A percentile compares a stretch with the other conserved stretches of the same genome.
Evolutionary conservation across 2,888 invertebrate genomes (phyloP).

Genomic region (Apantesis nais): DNA sequence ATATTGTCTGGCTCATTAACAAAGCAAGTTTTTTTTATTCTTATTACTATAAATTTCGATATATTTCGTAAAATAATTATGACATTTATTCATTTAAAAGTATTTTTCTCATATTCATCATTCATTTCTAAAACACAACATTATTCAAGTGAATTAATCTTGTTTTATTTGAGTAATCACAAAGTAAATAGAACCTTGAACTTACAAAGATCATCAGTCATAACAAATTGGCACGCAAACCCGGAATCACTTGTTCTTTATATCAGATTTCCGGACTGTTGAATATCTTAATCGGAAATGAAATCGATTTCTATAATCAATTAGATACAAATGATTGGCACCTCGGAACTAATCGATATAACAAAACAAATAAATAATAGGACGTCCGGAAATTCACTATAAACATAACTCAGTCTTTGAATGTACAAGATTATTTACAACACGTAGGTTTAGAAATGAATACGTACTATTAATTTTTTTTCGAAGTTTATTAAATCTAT

Average conservation of each 20-base stretch:
- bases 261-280: slow-evolving; percentile 34
- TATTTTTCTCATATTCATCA: neutral
- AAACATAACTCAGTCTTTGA: neutral
- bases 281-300: slow-evolving; percentile 23
- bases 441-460: no score
- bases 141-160: neutral
- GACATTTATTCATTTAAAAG: neutral
- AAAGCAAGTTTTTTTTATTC: no score
- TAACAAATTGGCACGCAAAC: slow-evolving; percentile 13
- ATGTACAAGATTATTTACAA: neutral
- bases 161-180: neutral
- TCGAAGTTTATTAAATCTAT: no score
- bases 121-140: neutral
- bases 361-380: slow-evolving; percentile 10
- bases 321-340: slow-evolving; percentile 25
- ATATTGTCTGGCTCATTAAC: no score
- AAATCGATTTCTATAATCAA: slow-evolving; percentile 27
- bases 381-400: slow-evolving; percentile 22
- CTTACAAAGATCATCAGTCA: slow-evolving; percentile 15
- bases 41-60: no score
- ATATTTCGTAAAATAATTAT: neutral
- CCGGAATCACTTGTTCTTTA: slow-evolving; percentile 29
- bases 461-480: no score
- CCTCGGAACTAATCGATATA: slow-evolving; percentile 26
- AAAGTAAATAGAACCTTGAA: neutral